phyloP scores from a whole-genome alignment of 2,888 invertebrate species.

The Megalurothrips usitatus region DNA sequence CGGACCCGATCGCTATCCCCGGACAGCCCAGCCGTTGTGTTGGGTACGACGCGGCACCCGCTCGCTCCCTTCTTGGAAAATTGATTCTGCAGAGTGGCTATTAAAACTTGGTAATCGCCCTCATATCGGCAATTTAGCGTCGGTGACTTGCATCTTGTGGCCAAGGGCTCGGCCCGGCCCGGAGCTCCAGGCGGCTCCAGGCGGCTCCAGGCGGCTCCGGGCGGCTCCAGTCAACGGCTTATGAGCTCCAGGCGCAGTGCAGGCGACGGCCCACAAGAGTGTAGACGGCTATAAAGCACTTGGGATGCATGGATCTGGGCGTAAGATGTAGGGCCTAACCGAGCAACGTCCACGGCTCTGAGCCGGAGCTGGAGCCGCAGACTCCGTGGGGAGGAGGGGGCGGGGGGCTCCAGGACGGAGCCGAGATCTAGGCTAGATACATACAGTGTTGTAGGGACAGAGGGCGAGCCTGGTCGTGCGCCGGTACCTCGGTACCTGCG shows the following conservation, averaged over 20 bases:
- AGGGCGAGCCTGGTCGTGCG: background rate
- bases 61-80: background rate
- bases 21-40: no score
- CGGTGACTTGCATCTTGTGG: background rate
- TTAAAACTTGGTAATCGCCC: background rate
- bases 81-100: background rate
- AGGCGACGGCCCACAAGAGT: background rate
- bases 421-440: slow-evolving; percentile 25
- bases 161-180: background rate
- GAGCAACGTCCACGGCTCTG: background rate
- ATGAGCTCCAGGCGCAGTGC: background rate
- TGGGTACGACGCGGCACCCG: no score
- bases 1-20: no score
- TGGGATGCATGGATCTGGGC: background rate
- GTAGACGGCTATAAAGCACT: no score
- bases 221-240: no score
- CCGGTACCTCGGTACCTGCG: background rate
- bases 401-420: slow-evolving; percentile 3
- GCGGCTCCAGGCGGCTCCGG: background rate
- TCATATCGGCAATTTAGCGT: slow-evolving; percentile 3
- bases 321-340: background rate
- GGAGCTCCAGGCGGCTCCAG: background rate
- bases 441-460: background rate
- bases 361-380: background rate
- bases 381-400: slow-evolving; percentile 17